Base-by-base conservation (phyloP, 2,797 vertebrate genomes). In the Characodon lateralis region DNA sequence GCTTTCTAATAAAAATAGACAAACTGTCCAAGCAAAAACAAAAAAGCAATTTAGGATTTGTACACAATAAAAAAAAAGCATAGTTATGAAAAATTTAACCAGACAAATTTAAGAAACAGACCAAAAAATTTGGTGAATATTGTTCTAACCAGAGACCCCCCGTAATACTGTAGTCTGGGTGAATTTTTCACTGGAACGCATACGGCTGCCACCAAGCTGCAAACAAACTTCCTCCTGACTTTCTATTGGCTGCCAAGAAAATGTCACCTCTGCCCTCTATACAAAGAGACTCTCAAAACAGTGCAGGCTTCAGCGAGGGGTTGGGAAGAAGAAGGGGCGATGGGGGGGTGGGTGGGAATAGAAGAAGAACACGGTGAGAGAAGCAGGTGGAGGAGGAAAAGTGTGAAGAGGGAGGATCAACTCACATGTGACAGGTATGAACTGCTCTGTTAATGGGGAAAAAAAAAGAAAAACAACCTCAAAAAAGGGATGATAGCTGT, bases 341-440 rank as follows among this genome's bases (percentile, higher is more conserved):
- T 35, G 63, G 20, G 48, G 58, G 56, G 58, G 50, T n/a, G n/a
- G n/a, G 35, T 16, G n/a, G 66, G 73, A 74, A 76, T 43, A 41
- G 31, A 70, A 63, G 55, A 83, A 71, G 81, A 85, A 77, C 78
- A 83, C 79, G 85, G 85, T 80, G 86, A 88, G 84, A 89, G 88
- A 87, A 91, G 87, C 89, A 85, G 87, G 81, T 81, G 87, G 89
- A 71, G 85, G 80, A 86, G 85, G 83, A 85, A 68, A 85, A 89
- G 82, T 79, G 90, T 88, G 90, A 86, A 91, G 86, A 88, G 90
- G 90, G 87, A 84, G 89, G 84, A 85, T 94, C 89, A 93, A 96
- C 96, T 96, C 96, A 96, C 96, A 96, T 96, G 96, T 95, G 95
- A 94, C 94, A 96, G 95, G 95, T 95, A 2, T 88, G 89, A 94